These are phyloP conservation scores for Theonella swinhoei DNA, from an alignment of 37 sponge, comb jelly and placozoan species.

Conservation along the genomic window DNA sequence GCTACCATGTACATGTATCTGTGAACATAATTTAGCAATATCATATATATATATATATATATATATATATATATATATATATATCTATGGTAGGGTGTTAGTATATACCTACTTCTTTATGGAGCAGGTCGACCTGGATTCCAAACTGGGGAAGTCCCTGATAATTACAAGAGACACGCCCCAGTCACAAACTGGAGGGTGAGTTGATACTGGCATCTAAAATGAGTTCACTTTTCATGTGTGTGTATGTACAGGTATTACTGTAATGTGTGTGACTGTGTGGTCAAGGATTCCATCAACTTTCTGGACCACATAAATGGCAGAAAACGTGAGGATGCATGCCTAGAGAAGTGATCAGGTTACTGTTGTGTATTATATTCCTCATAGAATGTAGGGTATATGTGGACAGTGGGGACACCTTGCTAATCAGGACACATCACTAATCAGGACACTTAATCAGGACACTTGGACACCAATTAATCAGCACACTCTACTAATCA, in stretches of 20 bases:
- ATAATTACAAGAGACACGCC: constrained; percentile 92
- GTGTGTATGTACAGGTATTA: constrained; percentile 85
- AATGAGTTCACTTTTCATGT: background rate
- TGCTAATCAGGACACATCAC: too few species aligned
- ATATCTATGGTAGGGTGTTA: too few species aligned
- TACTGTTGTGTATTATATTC: background rate
- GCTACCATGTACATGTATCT: too few species aligned
- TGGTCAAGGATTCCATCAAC: constrained; percentile 98
- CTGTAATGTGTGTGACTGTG: constrained; percentile 99
- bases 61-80: background rate
- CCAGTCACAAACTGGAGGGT: constrained; percentile 87
- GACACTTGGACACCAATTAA: too few species aligned
- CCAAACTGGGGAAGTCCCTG: constrained; percentile 89
- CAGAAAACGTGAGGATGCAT: constrained; percentile 83
- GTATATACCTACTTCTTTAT: too few species aligned
- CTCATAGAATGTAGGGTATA: background rate
- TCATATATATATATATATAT: constrained; percentile 41
- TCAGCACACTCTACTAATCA: too few species aligned
- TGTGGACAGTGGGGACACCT: background rate
- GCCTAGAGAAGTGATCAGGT: too few species aligned
- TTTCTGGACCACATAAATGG: constrained; percentile 99
- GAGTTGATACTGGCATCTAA: constrained; percentile 4
- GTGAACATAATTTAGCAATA: background rate
- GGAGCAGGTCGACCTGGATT: constrained; percentile 89
- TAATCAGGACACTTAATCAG: too few species aligned